Percentiles rank a stretch among this genome's conserved stretches.
Evolutionary conservation across 2,888 invertebrate species (phyloP).

Genomic region (Clepsis dumicolana): DNA sequence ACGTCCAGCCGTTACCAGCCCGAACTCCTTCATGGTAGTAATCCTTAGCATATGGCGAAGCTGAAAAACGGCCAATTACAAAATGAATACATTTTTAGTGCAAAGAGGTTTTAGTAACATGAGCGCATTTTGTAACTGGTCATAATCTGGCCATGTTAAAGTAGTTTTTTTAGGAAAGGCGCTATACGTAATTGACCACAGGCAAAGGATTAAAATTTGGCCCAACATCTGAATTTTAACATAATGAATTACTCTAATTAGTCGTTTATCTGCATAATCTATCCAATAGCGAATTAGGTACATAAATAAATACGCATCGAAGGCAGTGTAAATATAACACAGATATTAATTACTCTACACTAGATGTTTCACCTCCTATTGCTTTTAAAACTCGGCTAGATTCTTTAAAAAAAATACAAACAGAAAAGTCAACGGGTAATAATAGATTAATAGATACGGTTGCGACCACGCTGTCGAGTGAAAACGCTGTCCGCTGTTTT

Average conservation of each 20-base stretch:
- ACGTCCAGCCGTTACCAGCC: slow-evolving; percentile 40
- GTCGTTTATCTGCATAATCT: background rate
- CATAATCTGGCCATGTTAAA: too few relatives aligned
- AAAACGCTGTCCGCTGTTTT: slow-evolving; percentile 42
- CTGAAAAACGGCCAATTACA: background rate
- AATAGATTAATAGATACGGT: slow-evolving; percentile 17
- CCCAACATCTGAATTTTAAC: background rate
- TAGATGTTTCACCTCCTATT: slow-evolving; percentile 14
- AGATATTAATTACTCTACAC: slow-evolving; percentile 17
- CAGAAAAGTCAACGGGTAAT: slow-evolving; percentile 25
- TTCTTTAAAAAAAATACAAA: slow-evolving; percentile 7
- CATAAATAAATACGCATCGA: too few relatives aligned
- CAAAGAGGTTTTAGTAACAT: too few relatives aligned
- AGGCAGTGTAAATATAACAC: background rate
- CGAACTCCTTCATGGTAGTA: background rate
- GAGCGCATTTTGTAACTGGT: background rate
- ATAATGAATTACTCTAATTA: background rate
- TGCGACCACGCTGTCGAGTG: slow-evolving; percentile 18
- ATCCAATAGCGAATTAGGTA: too few relatives aligned
- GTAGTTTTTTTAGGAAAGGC: background rate
- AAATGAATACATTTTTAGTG: background rate
- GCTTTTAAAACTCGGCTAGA: slow-evolving; percentile 3
- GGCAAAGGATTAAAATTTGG: background rate
- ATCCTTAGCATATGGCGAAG: background rate
- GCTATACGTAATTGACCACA: background rate